phyloP scores from a whole-genome alignment of 2,797 vertebrate species.

The Thamnophis elegans region DNA sequence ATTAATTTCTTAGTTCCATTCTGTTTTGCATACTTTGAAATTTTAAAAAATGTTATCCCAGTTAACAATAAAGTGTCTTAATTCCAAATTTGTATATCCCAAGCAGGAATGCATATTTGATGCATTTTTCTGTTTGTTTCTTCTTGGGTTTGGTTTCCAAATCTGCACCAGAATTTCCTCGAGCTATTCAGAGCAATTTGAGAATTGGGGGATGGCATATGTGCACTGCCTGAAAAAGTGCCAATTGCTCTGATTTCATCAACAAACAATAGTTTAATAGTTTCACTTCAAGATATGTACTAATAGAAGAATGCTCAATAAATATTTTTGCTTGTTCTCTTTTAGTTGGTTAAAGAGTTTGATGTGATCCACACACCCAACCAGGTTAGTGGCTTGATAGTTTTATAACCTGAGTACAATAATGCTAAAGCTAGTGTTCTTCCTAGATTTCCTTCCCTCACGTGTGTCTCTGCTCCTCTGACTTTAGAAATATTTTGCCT shows the following conservation, averaged over 20 bases:
- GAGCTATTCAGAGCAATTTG: background rate
- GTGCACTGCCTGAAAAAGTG: background rate
- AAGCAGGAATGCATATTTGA: background rate
- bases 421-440: background rate
- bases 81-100: background rate
- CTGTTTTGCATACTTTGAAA: background rate
- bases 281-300: background rate
- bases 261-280: background rate
- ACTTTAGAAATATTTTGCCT: background rate
- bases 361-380: constrained; percentile 70
- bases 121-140: background rate
- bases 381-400: constrained; percentile 60
- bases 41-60: background rate
- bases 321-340: constrained; percentile 38
- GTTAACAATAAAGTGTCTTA: background rate
- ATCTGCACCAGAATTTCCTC: background rate
- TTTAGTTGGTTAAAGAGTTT: constrained; percentile 69
- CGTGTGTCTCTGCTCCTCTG: background rate
- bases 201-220: background rate
- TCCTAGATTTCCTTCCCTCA: background rate
- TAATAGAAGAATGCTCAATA: background rate
- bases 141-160: background rate
- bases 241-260: background rate
- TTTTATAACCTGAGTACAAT: background rate
- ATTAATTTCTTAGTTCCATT: background rate